Evolutionary conservation across 2,888 invertebrate species (phyloP).

Genomic region (Eupithecia subumbrata): DNA sequence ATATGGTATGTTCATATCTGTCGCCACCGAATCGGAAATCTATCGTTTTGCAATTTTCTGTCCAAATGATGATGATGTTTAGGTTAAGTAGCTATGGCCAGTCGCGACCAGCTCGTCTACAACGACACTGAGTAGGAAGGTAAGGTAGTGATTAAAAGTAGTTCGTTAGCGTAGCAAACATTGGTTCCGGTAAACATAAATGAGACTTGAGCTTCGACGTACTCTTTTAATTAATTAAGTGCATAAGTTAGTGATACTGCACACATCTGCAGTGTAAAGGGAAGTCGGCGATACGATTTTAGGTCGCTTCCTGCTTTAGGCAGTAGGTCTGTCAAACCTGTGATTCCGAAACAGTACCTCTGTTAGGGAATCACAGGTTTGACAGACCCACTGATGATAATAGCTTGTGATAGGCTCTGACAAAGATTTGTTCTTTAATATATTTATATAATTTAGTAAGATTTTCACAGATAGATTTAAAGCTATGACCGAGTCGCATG

Average conservation of each 20-base stretch:
- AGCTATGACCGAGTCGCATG: not conserved
- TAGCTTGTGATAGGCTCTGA: not conserved
- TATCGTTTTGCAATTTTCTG: not conserved
- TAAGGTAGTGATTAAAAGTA: slow-evolving; percentile 41
- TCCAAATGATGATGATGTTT: too few species aligned
- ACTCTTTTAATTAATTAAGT: slow-evolving; percentile 81
- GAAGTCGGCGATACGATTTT: slow-evolving; percentile 37
- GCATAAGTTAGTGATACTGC: slow-evolving; percentile 65
- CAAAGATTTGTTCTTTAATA: not conserved
- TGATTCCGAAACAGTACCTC: too few species aligned
- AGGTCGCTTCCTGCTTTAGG: not conserved
- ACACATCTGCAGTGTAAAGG: slow-evolving; percentile 60
- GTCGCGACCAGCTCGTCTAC: not conserved
- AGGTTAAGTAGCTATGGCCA: not conserved
- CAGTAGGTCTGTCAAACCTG: not conserved
- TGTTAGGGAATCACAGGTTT: too few species aligned
- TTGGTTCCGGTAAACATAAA: slow-evolving; percentile 70
- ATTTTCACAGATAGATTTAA: not conserved
- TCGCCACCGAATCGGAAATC: not conserved
- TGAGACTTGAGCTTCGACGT: slow-evolving; percentile 54
- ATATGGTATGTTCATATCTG: not conserved
- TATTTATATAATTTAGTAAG: too few species aligned
- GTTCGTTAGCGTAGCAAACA: slow-evolving; percentile 76
- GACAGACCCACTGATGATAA: too few species aligned
- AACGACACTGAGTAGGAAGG: not conserved